These are phyloP conservation scores for Eristalis intricaria DNA, from an alignment of 2,888 invertebrate genomes.

Conservation along the genomic window DNA sequence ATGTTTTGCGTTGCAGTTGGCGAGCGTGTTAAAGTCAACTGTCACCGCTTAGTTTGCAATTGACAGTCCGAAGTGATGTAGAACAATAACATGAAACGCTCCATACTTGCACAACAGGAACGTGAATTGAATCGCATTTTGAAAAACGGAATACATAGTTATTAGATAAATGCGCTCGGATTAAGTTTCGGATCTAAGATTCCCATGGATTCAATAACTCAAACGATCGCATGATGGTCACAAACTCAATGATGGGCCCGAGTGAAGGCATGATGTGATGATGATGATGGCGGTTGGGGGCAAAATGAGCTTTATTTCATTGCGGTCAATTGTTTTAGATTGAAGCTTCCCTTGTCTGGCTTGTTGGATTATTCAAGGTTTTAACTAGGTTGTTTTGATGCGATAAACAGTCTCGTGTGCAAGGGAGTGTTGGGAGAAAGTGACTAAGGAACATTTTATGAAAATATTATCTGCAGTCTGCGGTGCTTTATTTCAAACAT, in stretches of 20 bases:
- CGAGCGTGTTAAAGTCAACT: conserved; percentile 47
- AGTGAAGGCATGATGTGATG: not conserved
- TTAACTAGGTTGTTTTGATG: not conserved
- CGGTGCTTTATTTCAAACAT: too few relatives aligned
- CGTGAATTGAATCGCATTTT: conserved; percentile 44
- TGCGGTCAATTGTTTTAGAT: conserved; percentile 70
- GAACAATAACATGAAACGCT: conserved; percentile 7
- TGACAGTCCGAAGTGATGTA: conserved; percentile 21
- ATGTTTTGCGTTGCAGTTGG: conserved; percentile 55
- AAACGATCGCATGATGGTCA: conserved; percentile 47
- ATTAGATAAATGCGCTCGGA: conserved; percentile 36
- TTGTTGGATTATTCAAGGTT: conserved; percentile 33
- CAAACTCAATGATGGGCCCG: conserved; percentile 15
- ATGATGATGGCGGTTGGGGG: conserved; percentile 10
- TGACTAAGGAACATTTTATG: too few relatives aligned
- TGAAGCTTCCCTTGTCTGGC: conserved; percentile 57
- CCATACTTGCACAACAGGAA: conserved; percentile 24
- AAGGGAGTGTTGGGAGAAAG: not conserved
- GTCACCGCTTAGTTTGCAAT: conserved; percentile 34
- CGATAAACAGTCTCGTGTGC: conserved; percentile 32
- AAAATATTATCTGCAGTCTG: too few relatives aligned
- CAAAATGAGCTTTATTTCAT: conserved; percentile 56
- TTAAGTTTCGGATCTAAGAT: conserved; percentile 33
- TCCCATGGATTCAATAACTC: conserved; percentile 50
- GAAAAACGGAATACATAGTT: conserved; percentile 1